Evolutionary conservation across 2,888 invertebrate species (phyloP), one percentile per base, ranked within the genome.

Genomic region (Catotricha subobsoleta): DNA sequence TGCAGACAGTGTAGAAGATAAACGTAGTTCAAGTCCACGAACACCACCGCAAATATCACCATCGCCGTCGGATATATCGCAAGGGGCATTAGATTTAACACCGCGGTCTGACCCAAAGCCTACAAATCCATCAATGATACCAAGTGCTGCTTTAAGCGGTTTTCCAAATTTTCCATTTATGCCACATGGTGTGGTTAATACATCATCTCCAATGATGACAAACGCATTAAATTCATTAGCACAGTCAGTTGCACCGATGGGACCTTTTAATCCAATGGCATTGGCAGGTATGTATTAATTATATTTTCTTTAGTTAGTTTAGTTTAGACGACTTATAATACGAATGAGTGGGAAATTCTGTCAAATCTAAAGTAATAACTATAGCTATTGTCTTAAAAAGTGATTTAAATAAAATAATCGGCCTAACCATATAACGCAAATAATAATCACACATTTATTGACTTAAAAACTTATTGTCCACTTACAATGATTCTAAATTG

Each of bases 201-300:
- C 68, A 48, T 71, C 72, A 58, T 71, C 76, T 56, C 77, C 75
- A 48, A 71, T 80, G 55, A 79, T 81, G 68, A 75, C 79, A 53
- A 72, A 76, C 46, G 82, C 84, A 48, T 69, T 84, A 54, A 82
- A 81, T 45, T 80, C 84, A 47, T 71, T 86, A 52, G 82, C 84
- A 43, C 81, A 83, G 28, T 77, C 78, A 30, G 76, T 78, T 50
- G 74, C 84, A 57, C 81, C 81, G 50, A 80, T 83, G 53, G 80
- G 83, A 45, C 79, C 82, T 48, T 86, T 84, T 71, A 84, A 84
- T 71, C 84, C 86, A 53, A 73, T 87, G 60, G 80, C 84, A 64
- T 73, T 87, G 57, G 82, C 84, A 58, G 62, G 62, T 47, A 57
- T 59, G 40, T 28, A 18, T 13, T 10, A 3, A 20, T 20, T 43